Conservation (phyloP, 2,113 vertebrate genomes). For the Bubo scandiacus region DNA sequence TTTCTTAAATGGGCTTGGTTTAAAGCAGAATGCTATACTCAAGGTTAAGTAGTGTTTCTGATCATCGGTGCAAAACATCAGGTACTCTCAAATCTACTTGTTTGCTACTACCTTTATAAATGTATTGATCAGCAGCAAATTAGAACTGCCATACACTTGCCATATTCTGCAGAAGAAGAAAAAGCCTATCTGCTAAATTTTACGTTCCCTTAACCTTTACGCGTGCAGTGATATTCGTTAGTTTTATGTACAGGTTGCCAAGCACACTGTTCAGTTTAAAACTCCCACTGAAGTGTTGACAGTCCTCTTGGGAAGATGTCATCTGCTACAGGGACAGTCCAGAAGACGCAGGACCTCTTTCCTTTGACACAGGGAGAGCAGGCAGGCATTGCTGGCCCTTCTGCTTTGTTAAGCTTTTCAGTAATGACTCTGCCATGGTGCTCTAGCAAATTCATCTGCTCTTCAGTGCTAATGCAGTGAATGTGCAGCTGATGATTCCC, state of each 20-base stretch:
- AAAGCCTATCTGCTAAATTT: not conserved
- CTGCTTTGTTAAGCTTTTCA: not conserved
- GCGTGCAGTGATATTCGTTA: fast-evolving
- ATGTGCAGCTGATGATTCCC: not conserved
- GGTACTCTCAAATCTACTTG: not conserved
- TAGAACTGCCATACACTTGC: not conserved
- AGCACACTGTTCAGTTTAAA: fast-evolving
- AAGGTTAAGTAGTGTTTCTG: not conserved
- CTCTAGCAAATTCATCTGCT: not conserved
- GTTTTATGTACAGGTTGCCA: not conserved
- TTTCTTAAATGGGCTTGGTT: not conserved
- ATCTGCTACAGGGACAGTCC: not conserved
- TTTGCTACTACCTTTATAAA: not conserved
- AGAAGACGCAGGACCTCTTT: not conserved
- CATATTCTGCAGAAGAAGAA: not conserved
- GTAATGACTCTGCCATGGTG: not conserved
- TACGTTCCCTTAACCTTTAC: not conserved
- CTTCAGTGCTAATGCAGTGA: fast-evolving
- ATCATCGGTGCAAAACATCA: not conserved
- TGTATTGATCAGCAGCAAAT: not conserved
- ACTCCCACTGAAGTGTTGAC: not conserved
- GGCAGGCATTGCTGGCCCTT: not conserved
- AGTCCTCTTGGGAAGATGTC: not conserved
- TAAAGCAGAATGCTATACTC: not conserved
- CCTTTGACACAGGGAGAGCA: not conserved